These are phyloP conservation scores for Nilaparvata lugens DNA, from an alignment of 1,140 invertebrate genomes.

Conservation along the genomic window DNA sequence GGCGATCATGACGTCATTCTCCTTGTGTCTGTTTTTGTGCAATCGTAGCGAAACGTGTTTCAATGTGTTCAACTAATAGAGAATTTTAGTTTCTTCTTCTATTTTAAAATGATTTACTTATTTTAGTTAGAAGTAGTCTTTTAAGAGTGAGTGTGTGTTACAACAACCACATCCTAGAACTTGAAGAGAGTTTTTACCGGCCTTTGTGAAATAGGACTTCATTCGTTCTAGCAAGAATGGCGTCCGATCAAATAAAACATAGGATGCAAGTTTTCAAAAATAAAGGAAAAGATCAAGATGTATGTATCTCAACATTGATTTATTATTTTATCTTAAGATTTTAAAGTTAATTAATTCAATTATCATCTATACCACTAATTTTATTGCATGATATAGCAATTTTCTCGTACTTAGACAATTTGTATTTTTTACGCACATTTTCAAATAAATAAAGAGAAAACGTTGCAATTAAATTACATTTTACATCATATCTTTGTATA, in stretches of 20 bases:
- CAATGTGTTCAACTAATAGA: slow-evolving; percentile 6
- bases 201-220: background rate
- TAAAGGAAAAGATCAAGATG: slow-evolving; percentile 94
- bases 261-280: slow-evolving; percentile 92
- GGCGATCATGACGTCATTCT: slow-evolving; percentile 15
- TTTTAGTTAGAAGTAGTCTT: background rate
- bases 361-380: too few species aligned
- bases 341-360: background rate
- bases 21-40: slow-evolving; percentile 10
- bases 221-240: slow-evolving; percentile 48
- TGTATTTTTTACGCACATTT: too few species aligned
- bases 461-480: too few species aligned
- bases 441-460: too few species aligned
- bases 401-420: too few species aligned
- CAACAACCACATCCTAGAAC: too few species aligned
- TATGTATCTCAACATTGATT: slow-evolving; percentile 47
- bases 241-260: slow-evolving; percentile 63
- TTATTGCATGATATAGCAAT: too few species aligned
- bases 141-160: background rate
- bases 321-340: background rate
- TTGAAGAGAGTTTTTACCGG: too few species aligned
- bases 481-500: too few species aligned
- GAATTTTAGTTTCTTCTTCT: background rate
- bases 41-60: slow-evolving; percentile 7
- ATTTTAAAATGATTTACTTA: background rate